Base-by-base conservation (phyloP, 2,888 invertebrate species). In the Teleogryllus oceanicus region DNA sequence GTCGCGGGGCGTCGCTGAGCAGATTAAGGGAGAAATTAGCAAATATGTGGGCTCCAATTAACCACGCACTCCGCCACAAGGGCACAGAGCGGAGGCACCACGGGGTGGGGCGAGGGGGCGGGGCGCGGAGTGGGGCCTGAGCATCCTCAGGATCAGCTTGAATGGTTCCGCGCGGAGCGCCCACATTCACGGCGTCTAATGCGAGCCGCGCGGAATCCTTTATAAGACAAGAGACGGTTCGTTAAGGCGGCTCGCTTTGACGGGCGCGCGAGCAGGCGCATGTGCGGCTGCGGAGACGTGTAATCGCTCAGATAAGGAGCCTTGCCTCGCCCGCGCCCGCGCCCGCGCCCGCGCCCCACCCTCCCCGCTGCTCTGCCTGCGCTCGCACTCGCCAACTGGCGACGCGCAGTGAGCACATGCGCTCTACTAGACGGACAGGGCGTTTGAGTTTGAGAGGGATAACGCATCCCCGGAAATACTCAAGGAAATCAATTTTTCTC, bases 1-100 rank as follows among this genome's bases (percentile, higher is more conserved):
- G 62, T n/a, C 62, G 62, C 62, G 62, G 62, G 62, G 62, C 62
- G 62, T 62, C 62, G 62, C 62, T 62, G 62, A 62, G 62, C 62
- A 62, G 62, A 62, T 62, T 62, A 12, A n/a, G n/a, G 62, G 12
- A n/a, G 16, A 62, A 62, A 62, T 62, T 62, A 62, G 62, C 62
- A 62, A 62, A 62, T 62, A 62, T 62, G 62, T 62, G 62, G 62
- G 62, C 62, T 62, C 62, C 62, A 62, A 62, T 62, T 62, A 62
- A 62, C 16, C 62, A 62, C 62, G n/a, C 62, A 11, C 62, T 37
- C 8, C n/a, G 62, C 62, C 62, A 16, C 62, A 62, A 62, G 62
- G 62, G 62, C 16, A n/a, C 62, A n/a, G 5, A 13, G 16, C 62
- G 37, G 8, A 8, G 37, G 62, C 62, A n/a, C 62, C 18, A 11